These are phyloP conservation scores for Ptilorrhoa leucosticta DNA, from an alignment of 2,113 vertebrate species.

Conservation along the genomic window DNA sequence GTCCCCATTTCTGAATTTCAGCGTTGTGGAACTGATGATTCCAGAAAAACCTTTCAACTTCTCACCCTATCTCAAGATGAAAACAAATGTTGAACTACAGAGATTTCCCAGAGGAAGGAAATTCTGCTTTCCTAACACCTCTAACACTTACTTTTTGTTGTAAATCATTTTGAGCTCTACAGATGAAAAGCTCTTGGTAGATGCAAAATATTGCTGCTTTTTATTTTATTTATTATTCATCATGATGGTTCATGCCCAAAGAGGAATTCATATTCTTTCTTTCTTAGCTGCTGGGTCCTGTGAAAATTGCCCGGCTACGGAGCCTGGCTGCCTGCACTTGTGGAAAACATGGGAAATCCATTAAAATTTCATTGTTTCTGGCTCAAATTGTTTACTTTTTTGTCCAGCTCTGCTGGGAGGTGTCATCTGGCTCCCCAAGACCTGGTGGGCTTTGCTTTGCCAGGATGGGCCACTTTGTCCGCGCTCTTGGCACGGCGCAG, in stretches of 20 bases:
- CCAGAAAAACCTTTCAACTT: constrained; percentile 60
- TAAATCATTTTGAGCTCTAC: constrained; percentile 57
- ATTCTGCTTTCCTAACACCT: constrained; percentile 58
- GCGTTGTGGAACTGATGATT: constrained; percentile 30
- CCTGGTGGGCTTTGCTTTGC: background rate
- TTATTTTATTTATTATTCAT: constrained; percentile 69
- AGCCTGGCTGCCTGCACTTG: background rate
- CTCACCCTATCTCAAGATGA: constrained; percentile 61
- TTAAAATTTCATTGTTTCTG: background rate
- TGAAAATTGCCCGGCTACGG: background rate
- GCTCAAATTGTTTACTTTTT: background rate
- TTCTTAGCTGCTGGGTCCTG: background rate
- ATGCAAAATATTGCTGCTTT: constrained; percentile 60
- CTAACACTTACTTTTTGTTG: constrained; percentile 55
- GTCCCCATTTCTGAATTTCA: constrained; percentile 15
- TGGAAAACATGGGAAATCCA: background rate
- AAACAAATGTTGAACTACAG: constrained; percentile 64
- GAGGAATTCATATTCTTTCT: constrained; percentile 19
- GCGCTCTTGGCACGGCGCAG: accelerated
- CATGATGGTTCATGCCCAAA: constrained; percentile 32
- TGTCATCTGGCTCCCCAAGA: background rate
- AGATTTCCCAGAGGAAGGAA: constrained; percentile 59
- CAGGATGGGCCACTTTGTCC: accelerated
- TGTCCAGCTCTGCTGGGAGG: background rate
- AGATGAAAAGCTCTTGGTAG: constrained; percentile 57